Evolutionary conservation across 2,797 vertebrate genomes (phyloP).

Genomic region (Arremon brunneinucha): DNA sequence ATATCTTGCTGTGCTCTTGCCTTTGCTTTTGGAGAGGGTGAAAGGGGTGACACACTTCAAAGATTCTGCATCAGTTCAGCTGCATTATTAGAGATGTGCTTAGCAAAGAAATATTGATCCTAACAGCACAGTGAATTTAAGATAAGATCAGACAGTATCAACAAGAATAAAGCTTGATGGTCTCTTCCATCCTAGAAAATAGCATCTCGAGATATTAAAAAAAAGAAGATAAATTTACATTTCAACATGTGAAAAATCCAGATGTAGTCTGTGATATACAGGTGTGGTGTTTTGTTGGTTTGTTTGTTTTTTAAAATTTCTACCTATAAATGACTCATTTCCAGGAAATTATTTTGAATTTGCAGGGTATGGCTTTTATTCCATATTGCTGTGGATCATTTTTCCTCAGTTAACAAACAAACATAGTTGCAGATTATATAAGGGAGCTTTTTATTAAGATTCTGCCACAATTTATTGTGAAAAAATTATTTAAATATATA

Average conservation of each 20-base stretch:
- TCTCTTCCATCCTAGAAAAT: background rate
- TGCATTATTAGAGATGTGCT: background rate
- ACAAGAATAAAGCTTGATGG: background rate
- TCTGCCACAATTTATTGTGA: background rate
- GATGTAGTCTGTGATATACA: background rate
- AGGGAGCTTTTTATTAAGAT: background rate
- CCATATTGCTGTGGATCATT: background rate
- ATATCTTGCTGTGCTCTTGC: background rate
- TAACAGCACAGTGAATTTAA: background rate
- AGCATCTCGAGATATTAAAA: background rate
- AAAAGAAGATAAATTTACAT: background rate
- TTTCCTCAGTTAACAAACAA: background rate
- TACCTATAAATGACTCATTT: background rate
- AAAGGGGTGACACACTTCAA: background rate
- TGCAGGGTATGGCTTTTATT: background rate
- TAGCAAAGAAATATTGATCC: conserved; percentile 42
- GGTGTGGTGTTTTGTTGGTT: background rate
- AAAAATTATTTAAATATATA: background rate
- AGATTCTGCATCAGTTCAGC: background rate
- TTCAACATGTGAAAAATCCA: background rate
- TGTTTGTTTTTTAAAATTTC: background rate
- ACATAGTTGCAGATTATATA: background rate
- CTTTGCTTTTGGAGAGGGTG: background rate
- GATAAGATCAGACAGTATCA: background rate
- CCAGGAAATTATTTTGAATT: background rate